These are phyloP conservation scores for Metaphire vulgaris DNA, from an alignment of 1,140 invertebrate genomes.

Conservation along the genomic window DNA sequence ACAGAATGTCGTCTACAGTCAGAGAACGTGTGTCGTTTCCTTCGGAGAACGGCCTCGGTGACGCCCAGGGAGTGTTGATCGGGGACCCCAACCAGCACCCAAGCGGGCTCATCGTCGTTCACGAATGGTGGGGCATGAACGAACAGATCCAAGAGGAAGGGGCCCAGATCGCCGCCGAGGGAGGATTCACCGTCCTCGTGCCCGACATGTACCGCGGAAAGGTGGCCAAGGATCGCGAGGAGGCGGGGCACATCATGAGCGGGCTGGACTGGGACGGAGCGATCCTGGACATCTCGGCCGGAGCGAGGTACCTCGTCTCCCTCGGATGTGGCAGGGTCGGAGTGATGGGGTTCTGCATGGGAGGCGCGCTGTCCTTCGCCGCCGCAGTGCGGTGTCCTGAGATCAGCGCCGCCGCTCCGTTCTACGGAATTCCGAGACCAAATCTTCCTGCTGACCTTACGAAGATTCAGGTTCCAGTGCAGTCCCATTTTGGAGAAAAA, in stretches of 20 bases:
- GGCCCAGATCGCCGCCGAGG: not conserved
- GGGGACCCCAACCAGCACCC: not conserved
- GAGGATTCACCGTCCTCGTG: conserved; percentile 4
- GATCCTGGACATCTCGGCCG: conserved; percentile 41
- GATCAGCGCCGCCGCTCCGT: conserved; percentile 41
- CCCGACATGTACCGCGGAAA: conserved; percentile 7
- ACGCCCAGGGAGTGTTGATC: not conserved
- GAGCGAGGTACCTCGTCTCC: conserved; percentile 36
- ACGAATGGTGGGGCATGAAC: conserved; percentile 12
- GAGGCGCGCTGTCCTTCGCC: conserved; percentile 42
- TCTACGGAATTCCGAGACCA: conserved; percentile 41
- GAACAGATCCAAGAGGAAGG: conserved; percentile 10
- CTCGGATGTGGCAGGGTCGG: conserved; percentile 39
- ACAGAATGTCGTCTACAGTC: not conserved
- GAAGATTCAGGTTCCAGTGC: conserved; percentile 39
- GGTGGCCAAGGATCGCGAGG: conserved; percentile 38
- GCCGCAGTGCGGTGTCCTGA: conserved; percentile 36
- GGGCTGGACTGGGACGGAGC: conserved; percentile 46
- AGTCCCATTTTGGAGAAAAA: conserved; percentile 42
- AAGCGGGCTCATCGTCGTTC: not conserved
- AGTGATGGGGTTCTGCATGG: conserved; percentile 47
- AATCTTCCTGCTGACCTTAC: conserved; percentile 37
- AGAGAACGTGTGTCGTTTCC: not conserved
- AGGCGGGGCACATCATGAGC: conserved; percentile 43
- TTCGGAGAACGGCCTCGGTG: not conserved